These are phyloP conservation scores for Prolemur simus DNA, from an alignment of 2,113 vertebrate species.

Conservation along the genomic window DNA sequence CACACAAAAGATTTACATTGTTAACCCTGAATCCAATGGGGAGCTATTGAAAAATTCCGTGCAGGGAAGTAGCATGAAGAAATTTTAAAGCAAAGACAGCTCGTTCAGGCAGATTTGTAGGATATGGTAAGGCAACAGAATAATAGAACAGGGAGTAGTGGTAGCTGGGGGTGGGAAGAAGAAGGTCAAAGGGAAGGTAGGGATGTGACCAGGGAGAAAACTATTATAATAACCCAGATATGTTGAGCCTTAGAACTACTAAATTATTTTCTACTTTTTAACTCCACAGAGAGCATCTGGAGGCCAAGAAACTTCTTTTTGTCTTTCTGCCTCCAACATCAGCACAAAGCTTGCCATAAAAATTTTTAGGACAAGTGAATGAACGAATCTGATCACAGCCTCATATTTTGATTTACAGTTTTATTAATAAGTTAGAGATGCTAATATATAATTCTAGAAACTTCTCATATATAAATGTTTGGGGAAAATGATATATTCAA, in stretches of 20 bases:
- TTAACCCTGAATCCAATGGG: neutral
- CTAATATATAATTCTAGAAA: neutral
- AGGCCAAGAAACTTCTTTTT: neutral
- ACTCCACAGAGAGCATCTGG: too few relatives aligned
- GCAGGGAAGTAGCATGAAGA: neutral
- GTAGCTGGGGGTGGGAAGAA: neutral
- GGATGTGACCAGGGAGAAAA: neutral
- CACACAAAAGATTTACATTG: neutral
- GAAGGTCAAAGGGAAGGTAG: neutral
- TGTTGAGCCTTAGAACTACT: neutral
- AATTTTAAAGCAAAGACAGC: neutral
- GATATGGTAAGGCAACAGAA: rapidly evolving
- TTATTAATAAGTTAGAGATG: neutral
- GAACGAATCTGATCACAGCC: neutral
- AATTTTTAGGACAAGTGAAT: neutral
- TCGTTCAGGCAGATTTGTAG: neutral
- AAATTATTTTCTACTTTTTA: neutral
- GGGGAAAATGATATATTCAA: neutral
- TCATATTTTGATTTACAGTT: neutral
- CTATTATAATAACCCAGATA: neutral
- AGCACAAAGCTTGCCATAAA: neutral
- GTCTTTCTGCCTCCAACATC: neutral
- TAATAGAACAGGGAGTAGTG: neutral
- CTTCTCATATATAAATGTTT: neutral
- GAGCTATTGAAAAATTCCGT: neutral